These are phyloP conservation scores for Standfussiana lucernea DNA, from an alignment of 2,888 invertebrate genomes.

Conservation along the genomic window DNA sequence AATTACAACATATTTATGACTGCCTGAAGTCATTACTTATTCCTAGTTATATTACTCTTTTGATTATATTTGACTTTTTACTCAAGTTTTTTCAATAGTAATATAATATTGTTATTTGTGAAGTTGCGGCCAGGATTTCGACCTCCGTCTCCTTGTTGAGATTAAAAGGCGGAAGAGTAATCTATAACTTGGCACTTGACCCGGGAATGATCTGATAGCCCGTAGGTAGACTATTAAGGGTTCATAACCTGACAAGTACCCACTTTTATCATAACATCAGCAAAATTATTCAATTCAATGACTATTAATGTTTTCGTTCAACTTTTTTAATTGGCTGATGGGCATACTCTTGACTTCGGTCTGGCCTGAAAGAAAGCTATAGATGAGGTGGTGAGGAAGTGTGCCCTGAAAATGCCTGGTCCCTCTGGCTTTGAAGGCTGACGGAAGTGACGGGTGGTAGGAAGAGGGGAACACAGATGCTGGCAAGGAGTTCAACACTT, in stretches of 20 bases:
- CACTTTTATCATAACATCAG: neutral
- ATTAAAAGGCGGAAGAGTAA: neutral
- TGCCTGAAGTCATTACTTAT: constrained; percentile 12
- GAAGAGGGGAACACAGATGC: too few relatives aligned
- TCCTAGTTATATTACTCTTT: neutral
- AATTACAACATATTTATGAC: constrained; percentile 3
- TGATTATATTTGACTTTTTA: constrained; percentile 6
- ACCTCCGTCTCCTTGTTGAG: neutral
- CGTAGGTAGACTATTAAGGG: neutral
- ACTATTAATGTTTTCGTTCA: too few relatives aligned
- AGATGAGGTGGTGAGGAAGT: too few relatives aligned
- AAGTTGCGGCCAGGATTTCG: neutral
- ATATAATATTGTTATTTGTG: neutral
- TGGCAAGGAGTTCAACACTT: too few relatives aligned
- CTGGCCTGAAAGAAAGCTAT: too few relatives aligned
- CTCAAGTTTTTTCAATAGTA: too few relatives aligned
- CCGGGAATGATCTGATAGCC: neutral
- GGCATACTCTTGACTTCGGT: too few relatives aligned
- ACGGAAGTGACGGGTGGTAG: too few relatives aligned
- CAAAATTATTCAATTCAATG: neutral
- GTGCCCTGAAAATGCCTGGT: too few relatives aligned
- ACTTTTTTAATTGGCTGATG: too few relatives aligned
- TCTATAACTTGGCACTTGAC: neutral
- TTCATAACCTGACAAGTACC: neutral
- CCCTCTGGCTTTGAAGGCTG: too few relatives aligned